These are phyloP conservation scores for Macaria liturata DNA, from an alignment of 2,888 invertebrate species.

Conservation along the genomic window DNA sequence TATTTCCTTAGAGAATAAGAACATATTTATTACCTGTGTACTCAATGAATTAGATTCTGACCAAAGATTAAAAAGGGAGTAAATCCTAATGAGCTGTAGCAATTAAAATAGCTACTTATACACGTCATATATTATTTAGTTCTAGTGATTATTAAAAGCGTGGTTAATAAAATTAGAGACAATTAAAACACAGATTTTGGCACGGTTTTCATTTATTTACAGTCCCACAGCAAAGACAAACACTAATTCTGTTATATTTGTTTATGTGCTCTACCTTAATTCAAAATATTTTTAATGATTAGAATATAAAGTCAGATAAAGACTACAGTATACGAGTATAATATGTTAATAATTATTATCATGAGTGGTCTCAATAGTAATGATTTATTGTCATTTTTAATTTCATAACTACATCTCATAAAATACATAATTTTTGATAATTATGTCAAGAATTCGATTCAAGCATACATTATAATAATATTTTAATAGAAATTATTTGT, in stretches of 20 bases:
- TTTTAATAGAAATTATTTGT: conserved; percentile 67
- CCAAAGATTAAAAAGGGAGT: neutral
- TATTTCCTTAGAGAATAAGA: no score
- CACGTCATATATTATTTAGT: neutral
- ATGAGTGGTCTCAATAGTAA: conserved; percentile 53
- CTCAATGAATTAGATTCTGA: neutral
- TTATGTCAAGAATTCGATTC: conserved; percentile 30
- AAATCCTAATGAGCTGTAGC: neutral
- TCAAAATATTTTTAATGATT: conserved; percentile 12
- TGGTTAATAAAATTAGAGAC: conserved; percentile 1
- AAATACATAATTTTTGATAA: conserved; percentile 32
- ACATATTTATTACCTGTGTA: no score
- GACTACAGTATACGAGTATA: conserved; percentile 53
- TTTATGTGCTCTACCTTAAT: conserved; percentile 25
- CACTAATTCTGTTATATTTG: conserved; percentile 53
- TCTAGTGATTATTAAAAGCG: neutral
- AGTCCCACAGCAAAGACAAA: conserved; percentile 65
- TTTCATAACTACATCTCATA: neutral
- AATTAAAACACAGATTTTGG: conserved; percentile 52
- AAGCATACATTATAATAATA: conserved; percentile 39
- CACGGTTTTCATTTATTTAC: conserved; percentile 65
- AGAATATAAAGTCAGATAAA: conserved; percentile 33
- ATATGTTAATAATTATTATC: conserved; percentile 63
- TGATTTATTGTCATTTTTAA: conserved; percentile 63
- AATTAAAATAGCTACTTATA: neutral